A percentile compares a stretch with the other conserved stretches of the same genome.
phyloP scores from a whole-genome alignment of 2,797 vertebrate genomes.

The Characodon lateralis region DNA sequence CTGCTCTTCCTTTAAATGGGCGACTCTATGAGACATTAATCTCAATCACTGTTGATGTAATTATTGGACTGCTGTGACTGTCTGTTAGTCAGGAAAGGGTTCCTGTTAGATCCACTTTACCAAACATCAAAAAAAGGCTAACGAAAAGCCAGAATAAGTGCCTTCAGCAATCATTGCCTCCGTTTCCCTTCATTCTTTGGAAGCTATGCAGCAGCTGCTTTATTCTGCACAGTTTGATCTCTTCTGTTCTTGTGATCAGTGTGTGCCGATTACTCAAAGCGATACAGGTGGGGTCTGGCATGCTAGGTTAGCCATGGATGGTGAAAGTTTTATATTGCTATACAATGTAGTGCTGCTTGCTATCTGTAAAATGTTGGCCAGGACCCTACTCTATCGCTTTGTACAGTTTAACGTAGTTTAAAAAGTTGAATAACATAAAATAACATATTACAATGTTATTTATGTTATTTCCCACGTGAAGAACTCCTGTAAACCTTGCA shows the following conservation, averaged over 20 bases:
- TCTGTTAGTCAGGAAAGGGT: conserved; percentile 87
- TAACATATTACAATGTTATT: conserved; percentile 99
- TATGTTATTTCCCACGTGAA: conserved; percentile 99
- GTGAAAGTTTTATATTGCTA: conserved; percentile 87
- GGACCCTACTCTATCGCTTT: conserved; percentile 98
- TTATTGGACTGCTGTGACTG: conserved; percentile 63
- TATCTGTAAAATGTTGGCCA: conserved; percentile 88
- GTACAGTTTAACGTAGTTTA: conserved; percentile 93
- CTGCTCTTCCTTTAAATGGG: conserved; percentile 6
- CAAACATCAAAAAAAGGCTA: conserved; percentile 71
- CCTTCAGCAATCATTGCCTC: conserved; percentile 56
- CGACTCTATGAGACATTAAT: conserved; percentile 66
- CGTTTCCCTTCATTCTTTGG: conserved; percentile 63
- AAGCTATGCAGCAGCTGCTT: conserved; percentile 74
- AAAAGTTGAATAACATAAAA: conserved; percentile 99
- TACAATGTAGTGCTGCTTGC: conserved; percentile 86
- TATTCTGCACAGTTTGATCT: conserved; percentile 68
- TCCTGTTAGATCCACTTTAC: conserved; percentile 86
- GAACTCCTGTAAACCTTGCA: conserved; percentile 99
- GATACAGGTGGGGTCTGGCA: conserved; percentile 98
- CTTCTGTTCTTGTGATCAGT: conserved; percentile 88
- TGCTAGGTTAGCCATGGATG: conserved; percentile 89
- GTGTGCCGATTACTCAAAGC: conserved; percentile 99
- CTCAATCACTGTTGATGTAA: conserved; percentile 41
- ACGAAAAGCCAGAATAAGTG: conserved; percentile 48